Base-by-base conservation (phyloP, 2,113 vertebrate species). In the Rhinoptilus africanus region DNA sequence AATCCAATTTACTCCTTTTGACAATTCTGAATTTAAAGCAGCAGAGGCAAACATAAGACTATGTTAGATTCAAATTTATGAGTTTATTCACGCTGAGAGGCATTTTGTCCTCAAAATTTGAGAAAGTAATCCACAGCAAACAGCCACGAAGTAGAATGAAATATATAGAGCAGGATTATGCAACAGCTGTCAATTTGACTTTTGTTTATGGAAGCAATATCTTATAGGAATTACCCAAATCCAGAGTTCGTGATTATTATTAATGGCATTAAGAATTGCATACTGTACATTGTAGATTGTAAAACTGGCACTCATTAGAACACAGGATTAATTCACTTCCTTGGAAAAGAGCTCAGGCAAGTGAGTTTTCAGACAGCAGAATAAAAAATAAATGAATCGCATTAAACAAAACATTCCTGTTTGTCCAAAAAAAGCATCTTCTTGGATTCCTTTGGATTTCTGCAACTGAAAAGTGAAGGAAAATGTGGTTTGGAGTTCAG, bases 121-220 rank as follows among this genome's bases (percentile, higher is more conserved):
- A 77, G 68, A 79, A 66, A 47, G 41, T 41, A 90, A 76, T 83
- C 62, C 50, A 15, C 48, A 85, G 51, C 56, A 81, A 92, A 73
- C 59, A 87, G 32, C 16, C 62, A 47, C 45, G 41, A 89, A 92
- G 28, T 24, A 41, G 62, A 91, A 76, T 26, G 26, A 85, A 88
- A 76, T 80, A 34, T 14, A 85, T 28, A 48, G 53, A 94, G 15
- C 23, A 62, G 48, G 59, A 88, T 90, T 94, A 90, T 78, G 85
- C 59, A 67, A 41, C 82, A 88, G 82, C 59, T 93, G 82, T 63
- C 89, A 88, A 67, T 94, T 76, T 53, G n/a, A 69, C 57, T 94
- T 93, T 88, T 92, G 74, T 95, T 95, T 96, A 74, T 92, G 71
- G 87, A 93, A 85, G 74, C 79, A 88, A 28, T 73, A 93, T 93